phyloP scores from a whole-genome alignment of 2,888 invertebrate species.

The Baccha elongata region DNA sequence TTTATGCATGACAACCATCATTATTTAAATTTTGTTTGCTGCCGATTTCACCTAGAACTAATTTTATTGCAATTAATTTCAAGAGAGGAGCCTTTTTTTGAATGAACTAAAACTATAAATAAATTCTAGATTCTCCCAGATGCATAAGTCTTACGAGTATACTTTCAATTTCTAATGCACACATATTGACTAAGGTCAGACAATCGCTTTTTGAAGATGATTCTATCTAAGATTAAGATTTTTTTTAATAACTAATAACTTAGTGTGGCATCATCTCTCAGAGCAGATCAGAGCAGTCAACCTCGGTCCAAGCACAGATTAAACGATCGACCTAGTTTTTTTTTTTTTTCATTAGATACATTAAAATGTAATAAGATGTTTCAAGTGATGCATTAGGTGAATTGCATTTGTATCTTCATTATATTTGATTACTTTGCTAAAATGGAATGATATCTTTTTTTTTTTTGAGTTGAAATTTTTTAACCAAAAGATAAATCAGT shows the following conservation, averaged over 20 bases:
- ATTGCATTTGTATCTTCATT: constrained; percentile 25
- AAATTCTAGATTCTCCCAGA: constrained; percentile 25
- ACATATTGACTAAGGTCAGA: constrained; percentile 54
- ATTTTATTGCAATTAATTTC: constrained; percentile 47
- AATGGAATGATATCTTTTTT: not conserved
- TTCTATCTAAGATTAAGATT: constrained; percentile 13
- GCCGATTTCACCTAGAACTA: constrained; percentile 56
- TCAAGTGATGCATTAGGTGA: constrained; percentile 26
- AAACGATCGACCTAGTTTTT: constrained; percentile 60
- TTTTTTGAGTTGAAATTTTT: constrained; percentile 1
- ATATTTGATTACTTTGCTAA: constrained; percentile 16
- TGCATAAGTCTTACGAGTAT: too few species aligned
- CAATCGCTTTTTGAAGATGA: constrained; percentile 66
- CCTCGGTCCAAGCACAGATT: constrained; percentile 61
- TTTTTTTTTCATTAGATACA: constrained; percentile 1
- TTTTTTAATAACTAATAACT: constrained; percentile 48
- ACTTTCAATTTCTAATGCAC: constrained; percentile 45
- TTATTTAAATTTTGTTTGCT: constrained; percentile 24
- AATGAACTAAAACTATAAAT: not conserved
- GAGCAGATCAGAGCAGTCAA: constrained; percentile 27
- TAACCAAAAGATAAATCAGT: not conserved
- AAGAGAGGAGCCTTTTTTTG: not conserved
- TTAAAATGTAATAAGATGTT: constrained; percentile 50
- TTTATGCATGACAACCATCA: constrained; percentile 22
- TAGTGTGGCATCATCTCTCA: constrained; percentile 58